These are phyloP conservation scores for Epicampocera succincta DNA, from an alignment of 2,888 invertebrate species.

Conservation along the genomic window DNA sequence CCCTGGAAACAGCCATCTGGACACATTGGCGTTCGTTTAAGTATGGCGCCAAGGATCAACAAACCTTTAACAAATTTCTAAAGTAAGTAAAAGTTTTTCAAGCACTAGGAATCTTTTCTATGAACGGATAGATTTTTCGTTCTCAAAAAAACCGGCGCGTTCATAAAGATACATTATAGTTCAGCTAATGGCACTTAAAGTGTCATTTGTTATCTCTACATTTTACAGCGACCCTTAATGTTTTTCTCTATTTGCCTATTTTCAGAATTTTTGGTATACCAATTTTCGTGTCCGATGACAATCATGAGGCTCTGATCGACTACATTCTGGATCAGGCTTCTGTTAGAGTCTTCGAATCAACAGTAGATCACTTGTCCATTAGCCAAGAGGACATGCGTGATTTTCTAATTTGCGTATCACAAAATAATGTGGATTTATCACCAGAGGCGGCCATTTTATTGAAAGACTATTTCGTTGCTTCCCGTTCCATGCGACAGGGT, in stretches of 20 bases:
- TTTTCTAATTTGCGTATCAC: conserved; percentile 74
- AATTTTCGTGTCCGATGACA: conserved; percentile 75
- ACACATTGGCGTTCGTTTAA: conserved; percentile 78
- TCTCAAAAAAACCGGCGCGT: too few relatives aligned
- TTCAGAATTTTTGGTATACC: conserved; percentile 81
- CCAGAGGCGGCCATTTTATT: conserved; percentile 79
- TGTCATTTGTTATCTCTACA: too few relatives aligned
- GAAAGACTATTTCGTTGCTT: conserved; percentile 82
- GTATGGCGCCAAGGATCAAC: conserved; percentile 74
- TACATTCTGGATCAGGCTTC: conserved; percentile 75
- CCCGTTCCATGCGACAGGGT: conserved; percentile 80
- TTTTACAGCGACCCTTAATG: too few relatives aligned
- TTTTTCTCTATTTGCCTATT: too few relatives aligned
- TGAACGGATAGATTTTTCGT: too few relatives aligned
- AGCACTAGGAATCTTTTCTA: too few relatives aligned
- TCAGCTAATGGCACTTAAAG: too few relatives aligned
- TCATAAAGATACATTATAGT: too few relatives aligned
- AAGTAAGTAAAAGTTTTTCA: conserved; percentile 77
- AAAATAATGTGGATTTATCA: conserved; percentile 73
- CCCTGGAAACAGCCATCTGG: conserved; percentile 80
- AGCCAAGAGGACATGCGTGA: conserved; percentile 76
- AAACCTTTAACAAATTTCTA: conserved; percentile 77
- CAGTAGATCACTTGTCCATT: conserved; percentile 75
- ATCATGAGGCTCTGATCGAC: conserved; percentile 75
- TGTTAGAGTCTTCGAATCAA: conserved; percentile 61